A percentile compares a stretch with the other conserved stretches of the same genome.
phyloP scores from a whole-genome alignment of 2,797 vertebrate genomes.

The Gorsachius magnificus region DNA sequence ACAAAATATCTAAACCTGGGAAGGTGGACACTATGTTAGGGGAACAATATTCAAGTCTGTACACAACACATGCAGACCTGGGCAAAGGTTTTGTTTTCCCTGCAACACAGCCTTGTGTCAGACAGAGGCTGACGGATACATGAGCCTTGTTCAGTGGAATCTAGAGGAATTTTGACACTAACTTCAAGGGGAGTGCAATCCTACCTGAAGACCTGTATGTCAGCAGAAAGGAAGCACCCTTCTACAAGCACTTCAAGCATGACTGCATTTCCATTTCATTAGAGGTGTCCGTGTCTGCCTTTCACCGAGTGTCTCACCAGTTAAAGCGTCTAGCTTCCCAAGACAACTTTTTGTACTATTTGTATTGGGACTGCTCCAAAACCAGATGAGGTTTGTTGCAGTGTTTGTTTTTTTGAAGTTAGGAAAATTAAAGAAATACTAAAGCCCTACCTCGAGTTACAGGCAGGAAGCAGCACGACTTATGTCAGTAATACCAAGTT shows the following conservation, averaged over 20 bases:
- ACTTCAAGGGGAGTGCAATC: background rate
- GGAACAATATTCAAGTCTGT: conserved; percentile 15
- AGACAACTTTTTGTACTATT: background rate
- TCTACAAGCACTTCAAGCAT: background rate
- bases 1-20: conserved; percentile 45
- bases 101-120: background rate
- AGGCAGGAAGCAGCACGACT: background rate
- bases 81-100: background rate
- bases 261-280: background rate
- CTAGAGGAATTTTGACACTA: background rate
- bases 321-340: background rate
- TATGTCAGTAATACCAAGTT: background rate
- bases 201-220: background rate
- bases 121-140: background rate
- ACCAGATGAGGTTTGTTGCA: background rate
- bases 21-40: background rate
- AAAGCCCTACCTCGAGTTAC: background rate
- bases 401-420: background rate
- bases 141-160: background rate
- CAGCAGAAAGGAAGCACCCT: background rate
- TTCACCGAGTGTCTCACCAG: background rate
- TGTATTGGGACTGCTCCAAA: background rate
- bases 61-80: background rate
- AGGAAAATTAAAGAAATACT: background rate
- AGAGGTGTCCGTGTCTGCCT: background rate